phyloP scores from a whole-genome alignment of 2,113 vertebrate genomes.

The Anas platyrhynchos region DNA sequence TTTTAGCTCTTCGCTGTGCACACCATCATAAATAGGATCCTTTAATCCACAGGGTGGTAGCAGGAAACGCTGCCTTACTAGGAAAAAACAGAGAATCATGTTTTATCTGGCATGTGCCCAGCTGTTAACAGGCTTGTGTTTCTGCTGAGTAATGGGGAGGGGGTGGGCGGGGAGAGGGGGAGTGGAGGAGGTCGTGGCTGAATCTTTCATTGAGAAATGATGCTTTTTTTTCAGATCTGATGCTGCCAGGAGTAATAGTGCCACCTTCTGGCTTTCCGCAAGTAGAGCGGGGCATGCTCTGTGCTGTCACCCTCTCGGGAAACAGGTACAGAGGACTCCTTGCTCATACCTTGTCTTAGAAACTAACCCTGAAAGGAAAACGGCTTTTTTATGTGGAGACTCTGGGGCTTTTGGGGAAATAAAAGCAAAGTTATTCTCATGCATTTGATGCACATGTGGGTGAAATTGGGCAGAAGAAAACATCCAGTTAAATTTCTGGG shows the following conservation, averaged over 20 bases:
- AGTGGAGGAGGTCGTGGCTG: background rate
- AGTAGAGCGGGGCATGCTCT: constrained; percentile 83
- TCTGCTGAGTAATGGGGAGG: constrained; percentile 35
- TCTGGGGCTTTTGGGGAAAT: background rate
- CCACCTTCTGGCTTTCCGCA: constrained; percentile 86
- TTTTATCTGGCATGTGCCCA: background rate
- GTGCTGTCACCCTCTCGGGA: constrained; percentile 85
- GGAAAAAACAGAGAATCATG: background rate
- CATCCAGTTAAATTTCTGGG: background rate
- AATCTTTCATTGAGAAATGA: background rate
- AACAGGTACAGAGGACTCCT: constrained; percentile 80
- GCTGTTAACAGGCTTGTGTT: background rate
- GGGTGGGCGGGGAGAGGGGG: background rate
- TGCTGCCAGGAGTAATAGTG: constrained; percentile 92
- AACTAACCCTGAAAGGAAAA: background rate
- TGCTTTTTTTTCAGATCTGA: constrained; percentile 85
- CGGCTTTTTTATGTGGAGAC: background rate
- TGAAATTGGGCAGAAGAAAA: background rate
- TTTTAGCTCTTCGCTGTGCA: background rate
- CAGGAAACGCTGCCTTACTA: background rate
- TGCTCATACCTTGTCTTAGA: background rate
- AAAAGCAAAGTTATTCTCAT: accelerated
- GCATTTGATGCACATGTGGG: background rate
- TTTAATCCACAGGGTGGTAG: background rate
- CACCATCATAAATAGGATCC: background rate